Evolutionary conservation across 2,797 vertebrate species (phyloP).

Genomic region (Rhadinocentrus ornatus): DNA sequence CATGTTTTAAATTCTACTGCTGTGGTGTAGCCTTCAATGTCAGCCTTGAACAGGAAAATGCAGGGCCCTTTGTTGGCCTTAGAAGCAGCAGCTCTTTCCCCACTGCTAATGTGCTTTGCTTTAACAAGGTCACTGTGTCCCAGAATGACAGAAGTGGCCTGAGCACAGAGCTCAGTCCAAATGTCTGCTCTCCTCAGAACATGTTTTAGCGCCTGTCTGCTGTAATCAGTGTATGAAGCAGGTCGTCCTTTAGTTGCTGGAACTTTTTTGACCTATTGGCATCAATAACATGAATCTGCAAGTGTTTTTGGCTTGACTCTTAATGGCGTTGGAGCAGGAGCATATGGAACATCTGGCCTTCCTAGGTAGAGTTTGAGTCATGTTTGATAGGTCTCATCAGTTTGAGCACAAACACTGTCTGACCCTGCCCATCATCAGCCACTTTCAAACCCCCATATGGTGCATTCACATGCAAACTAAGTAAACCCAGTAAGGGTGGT

Average conservation of each 20-base stretch:
- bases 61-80: conserved; percentile 12
- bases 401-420: conserved; percentile 41
- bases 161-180: conserved; percentile 44
- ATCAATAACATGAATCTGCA: conserved; percentile 70
- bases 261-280: conserved; percentile 77
- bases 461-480: conserved; percentile 1
- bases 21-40: conserved; percentile 9
- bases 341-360: conserved; percentile 77
- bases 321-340: conserved; percentile 70
- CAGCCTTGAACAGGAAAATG: conserved; percentile 28
- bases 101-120: conserved; percentile 56
- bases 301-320: conserved; percentile 73
- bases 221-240: conserved; percentile 65
- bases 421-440: conserved; percentile 25
- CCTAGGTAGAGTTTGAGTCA: conserved; percentile 53
- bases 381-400: conserved; percentile 60
- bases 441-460: not conserved
- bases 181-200: conserved; percentile 55
- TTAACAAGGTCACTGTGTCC: conserved; percentile 65
- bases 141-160: conserved; percentile 54
- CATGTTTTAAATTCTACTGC: conserved; percentile 18
- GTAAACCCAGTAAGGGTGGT: conserved; percentile 17
- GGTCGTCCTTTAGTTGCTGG: conserved; percentile 63
- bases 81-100: conserved; percentile 39
- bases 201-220: conserved; percentile 57